A percentile compares a stretch with the other conserved stretches of the same genome.
phyloP scores from a whole-genome alignment of 2,797 vertebrate species.

The Mycteria americana region DNA sequence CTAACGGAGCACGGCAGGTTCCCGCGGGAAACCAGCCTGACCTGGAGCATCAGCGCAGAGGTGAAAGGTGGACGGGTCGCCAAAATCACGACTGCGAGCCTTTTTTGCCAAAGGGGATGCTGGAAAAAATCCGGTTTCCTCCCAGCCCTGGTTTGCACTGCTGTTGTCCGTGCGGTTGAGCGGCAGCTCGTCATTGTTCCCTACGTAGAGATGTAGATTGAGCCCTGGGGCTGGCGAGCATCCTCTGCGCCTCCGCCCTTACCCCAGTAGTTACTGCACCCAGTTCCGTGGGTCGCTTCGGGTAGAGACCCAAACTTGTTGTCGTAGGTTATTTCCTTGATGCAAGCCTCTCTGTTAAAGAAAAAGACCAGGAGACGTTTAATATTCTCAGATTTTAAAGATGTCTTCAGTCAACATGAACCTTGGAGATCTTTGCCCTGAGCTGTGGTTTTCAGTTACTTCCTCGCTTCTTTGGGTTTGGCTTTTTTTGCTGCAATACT shows the following conservation, averaged over 20 bases:
- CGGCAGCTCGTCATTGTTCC: rapidly evolving
- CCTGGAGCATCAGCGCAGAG: not conserved
- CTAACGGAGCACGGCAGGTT: rapidly evolving
- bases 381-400: not conserved
- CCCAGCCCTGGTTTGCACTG: not conserved
- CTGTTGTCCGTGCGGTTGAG: rapidly evolving
- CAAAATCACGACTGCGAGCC: rapidly evolving
- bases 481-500: not conserved
- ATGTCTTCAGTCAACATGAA: not conserved
- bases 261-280: too few relatives aligned
- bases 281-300: rapidly evolving
- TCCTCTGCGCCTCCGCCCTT: not conserved
- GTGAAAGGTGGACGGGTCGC: rapidly evolving
- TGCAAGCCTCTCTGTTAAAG: not conserved
- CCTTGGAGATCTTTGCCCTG: not conserved
- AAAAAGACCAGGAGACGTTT: not conserved
- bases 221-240: not conserved
- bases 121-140: not conserved
- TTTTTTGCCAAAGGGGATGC: not conserved
- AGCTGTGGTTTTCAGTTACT: not conserved
- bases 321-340: not conserved
- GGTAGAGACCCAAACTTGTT: not conserved
- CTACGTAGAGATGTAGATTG: not conserved
- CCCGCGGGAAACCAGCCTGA: not conserved
- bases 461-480: not conserved